Base-by-base conservation (phyloP, 2,113 vertebrate species). In the Cebus imitator region DNA sequence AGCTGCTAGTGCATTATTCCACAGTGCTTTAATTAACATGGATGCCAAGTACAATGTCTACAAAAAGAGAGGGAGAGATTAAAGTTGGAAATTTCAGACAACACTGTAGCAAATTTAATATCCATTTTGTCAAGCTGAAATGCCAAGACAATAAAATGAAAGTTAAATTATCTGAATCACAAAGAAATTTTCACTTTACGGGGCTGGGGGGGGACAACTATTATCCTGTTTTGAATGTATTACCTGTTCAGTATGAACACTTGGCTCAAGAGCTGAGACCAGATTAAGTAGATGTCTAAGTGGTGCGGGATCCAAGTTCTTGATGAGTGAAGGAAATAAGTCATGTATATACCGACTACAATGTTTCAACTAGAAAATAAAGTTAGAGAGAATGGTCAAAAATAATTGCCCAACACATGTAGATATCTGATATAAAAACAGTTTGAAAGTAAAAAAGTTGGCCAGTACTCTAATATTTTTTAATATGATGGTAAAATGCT, bases 291-390 rank as follows among this genome's bases (percentile, higher is more conserved):
- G 99, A 95, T 99, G 99, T 95, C 99, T 98, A 30, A 99, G 99
- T 45, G 99, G 99, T 81, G 99, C 99, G 8, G 99, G 99, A 97
- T 99, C 99, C 99, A 99, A 98, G 98, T 99, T 99, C 98, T 99
- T 99, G 98, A 99, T 99, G 94, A 99, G 99, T 2, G 99, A 99
- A 57, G 99, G 99, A 98, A 99, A 99, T 93, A 99, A 99, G 98
- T 99, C 99, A 23, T 99, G 99, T 98, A 99, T 99, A 98, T 99
- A 99, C 27, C 99, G 99, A 98, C 99, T 99, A 97, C 99, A 99
- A 97, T 99, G 99, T 97, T 99, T 99, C 96, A 99, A 98, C 99
- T 99, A 76, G 20, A 97, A 98, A 96, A 95, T 4, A 97, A 95
- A 96, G 50, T 95, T 45, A 97, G 7, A 96, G 1, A 97, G 6